Conservation (phyloP, 2,797 vertebrate genomes). For the Thamnophis elegans region DNA sequence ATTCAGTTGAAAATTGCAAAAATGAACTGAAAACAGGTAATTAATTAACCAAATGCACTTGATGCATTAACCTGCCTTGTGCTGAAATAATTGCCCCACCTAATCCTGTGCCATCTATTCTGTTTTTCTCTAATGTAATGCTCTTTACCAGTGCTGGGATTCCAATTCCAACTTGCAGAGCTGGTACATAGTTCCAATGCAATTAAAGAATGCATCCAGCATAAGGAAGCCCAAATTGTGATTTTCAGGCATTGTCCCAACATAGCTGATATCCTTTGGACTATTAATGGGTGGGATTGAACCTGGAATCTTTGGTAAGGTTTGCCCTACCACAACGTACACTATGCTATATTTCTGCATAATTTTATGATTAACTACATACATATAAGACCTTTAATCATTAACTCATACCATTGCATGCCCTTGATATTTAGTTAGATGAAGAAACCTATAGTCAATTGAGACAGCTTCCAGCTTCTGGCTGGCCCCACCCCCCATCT, state of each 20-base stretch:
- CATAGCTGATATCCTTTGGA: not conserved
- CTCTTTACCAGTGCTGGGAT: not conserved
- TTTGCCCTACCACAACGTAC: not conserved
- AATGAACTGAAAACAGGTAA: not conserved
- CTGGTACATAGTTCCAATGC: not conserved
- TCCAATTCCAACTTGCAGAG: not conserved
- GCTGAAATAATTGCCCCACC: not conserved
- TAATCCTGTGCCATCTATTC: not conserved
- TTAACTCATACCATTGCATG: not conserved
- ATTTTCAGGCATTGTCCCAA: not conserved
- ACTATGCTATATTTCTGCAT: not conserved
- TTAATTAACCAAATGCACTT: not conserved
- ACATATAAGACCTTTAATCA: not conserved
- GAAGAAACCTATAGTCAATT: no score
- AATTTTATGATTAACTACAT: not conserved
- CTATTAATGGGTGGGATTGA: not conserved
- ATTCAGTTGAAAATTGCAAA: not conserved
- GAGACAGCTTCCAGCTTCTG: no score
- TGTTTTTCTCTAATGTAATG: not conserved
- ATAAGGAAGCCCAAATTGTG: not conserved
- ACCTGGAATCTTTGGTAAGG: not conserved
- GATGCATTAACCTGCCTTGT: not conserved
- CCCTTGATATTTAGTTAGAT: not conserved
- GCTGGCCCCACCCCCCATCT: no score
- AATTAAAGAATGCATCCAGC: not conserved